Evolutionary conservation across 2,113 vertebrate species (phyloP).

Genomic region (Balaeniceps rex): DNA sequence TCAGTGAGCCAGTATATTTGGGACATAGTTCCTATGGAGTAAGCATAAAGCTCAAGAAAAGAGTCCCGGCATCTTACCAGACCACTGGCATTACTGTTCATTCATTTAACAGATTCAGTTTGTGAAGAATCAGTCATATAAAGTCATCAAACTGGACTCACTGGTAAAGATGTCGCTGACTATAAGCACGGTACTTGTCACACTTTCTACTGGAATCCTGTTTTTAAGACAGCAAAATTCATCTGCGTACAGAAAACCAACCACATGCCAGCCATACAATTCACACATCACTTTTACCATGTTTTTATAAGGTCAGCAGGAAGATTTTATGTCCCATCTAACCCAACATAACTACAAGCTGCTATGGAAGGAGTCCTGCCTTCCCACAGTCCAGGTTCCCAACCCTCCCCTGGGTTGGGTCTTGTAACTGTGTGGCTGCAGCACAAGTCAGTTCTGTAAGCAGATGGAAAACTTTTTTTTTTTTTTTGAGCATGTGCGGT

Average conservation of each 20-base stretch:
- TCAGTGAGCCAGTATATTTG: background rate
- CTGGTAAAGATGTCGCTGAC: background rate
- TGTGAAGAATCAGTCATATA: background rate
- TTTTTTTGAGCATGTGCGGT: background rate
- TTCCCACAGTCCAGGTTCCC: background rate
- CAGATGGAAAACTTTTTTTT: background rate
- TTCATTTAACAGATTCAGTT: background rate
- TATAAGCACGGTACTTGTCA: background rate
- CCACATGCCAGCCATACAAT: background rate
- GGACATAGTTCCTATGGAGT: background rate
- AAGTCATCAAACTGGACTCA: background rate
- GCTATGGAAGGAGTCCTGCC: background rate
- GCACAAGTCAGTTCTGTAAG: background rate
- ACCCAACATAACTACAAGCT: background rate
- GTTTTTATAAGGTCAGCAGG: background rate
- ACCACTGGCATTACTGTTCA: background rate
- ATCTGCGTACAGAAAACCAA: background rate
- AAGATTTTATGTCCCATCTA: background rate
- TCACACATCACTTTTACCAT: background rate
- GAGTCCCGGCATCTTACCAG: background rate
- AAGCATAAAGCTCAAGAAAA: background rate
- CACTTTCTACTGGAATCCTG: background rate
- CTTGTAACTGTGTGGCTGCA: background rate
- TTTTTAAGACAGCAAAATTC: background rate
- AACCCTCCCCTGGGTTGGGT: background rate